Base-by-base conservation (phyloP, 1,140 invertebrate species). In the Dendrolimus punctatus region DNA sequence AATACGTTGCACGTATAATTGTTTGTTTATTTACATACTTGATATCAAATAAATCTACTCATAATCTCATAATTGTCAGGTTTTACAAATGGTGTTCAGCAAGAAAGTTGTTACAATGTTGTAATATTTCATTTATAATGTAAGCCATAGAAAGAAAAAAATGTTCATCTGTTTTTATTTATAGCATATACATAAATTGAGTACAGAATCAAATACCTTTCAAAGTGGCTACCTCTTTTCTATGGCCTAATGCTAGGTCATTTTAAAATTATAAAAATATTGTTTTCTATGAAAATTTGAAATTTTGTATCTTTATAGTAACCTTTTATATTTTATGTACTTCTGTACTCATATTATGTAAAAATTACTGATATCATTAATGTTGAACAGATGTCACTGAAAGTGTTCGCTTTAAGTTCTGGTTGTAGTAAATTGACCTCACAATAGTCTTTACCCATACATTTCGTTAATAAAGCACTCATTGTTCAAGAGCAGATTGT, bases 391-490 rank as follows among this genome's bases (percentile, higher is more conserved):
- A 60, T 66, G 52, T 71, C 62, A 23, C 23, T 23, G 3, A 23
- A 23, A 23, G 3, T 23, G 69, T 55, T 66, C 57, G 63, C 62
- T 57, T 45, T 72, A 72, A 73, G 70, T 73, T 79, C 59, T 76
- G 77, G 71, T 82, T 85, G 79, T 80, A 82, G 77, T 65, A 66
- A 60, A 66, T 61, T 73, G 69, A 84, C 74, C 73, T 80, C 77
- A 81, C 73, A 73, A 77, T 77, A 78, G 68, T 77, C 75, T 80
- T 78, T 79, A 79, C 78, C 70, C 73, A 75, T 75, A 77, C 77
- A 80, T 82, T 84, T 85, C 77, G 82, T 85, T 85, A 85, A 85
- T 85, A 85, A 85, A 85, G 80, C 80, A 85, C 80, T 85, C 76
- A 85, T 85, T 85, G 82, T 85, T 85, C 82, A 60, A 78, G 64